Conservation (phyloP, 2,888 invertebrate species). For the Andrena bicolor region DNA sequence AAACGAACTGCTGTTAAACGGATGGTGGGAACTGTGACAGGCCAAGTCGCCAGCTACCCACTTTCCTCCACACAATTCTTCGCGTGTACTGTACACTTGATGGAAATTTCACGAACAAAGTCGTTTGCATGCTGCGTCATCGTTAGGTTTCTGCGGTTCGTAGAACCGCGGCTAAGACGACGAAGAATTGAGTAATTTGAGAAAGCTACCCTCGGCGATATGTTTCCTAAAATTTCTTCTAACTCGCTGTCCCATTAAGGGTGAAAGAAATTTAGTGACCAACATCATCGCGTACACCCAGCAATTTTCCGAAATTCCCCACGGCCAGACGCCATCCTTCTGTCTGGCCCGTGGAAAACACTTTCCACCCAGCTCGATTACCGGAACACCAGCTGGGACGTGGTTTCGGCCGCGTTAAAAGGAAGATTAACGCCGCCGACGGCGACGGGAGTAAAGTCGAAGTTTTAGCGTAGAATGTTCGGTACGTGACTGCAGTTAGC, state of each 20-base stretch:
- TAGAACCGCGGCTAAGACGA: too few relatives aligned
- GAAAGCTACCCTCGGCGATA: too few relatives aligned
- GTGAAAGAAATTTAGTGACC: too few relatives aligned
- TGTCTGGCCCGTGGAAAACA: constrained; percentile 30
- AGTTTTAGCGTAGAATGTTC: constrained; percentile 62
- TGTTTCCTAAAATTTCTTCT: too few relatives aligned
- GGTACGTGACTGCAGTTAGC: constrained; percentile 53
- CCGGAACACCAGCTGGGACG: constrained; percentile 58
- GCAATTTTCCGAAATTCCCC: not conserved
- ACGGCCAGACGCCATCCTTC: too few relatives aligned
- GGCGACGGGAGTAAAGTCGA: constrained; percentile 52
- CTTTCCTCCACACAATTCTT: not conserved
- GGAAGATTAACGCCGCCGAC: constrained; percentile 68
- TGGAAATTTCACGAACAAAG: too few relatives aligned
- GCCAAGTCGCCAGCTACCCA: too few relatives aligned
- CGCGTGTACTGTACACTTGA: not conserved
- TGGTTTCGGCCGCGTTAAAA: constrained; percentile 54
- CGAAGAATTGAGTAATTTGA: too few relatives aligned
- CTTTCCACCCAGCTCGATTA: constrained; percentile 37
- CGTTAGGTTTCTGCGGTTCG: too few relatives aligned
- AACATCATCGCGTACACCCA: too few relatives aligned
- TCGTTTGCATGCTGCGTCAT: too few relatives aligned
- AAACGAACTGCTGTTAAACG: not conserved
- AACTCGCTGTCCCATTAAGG: too few relatives aligned
- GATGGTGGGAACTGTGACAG: not conserved